A percentile compares a stretch with the other conserved stretches of the same genome.
phyloP scores from a whole-genome alignment of 2,888 invertebrate species.

The Papilio elwesi region DNA sequence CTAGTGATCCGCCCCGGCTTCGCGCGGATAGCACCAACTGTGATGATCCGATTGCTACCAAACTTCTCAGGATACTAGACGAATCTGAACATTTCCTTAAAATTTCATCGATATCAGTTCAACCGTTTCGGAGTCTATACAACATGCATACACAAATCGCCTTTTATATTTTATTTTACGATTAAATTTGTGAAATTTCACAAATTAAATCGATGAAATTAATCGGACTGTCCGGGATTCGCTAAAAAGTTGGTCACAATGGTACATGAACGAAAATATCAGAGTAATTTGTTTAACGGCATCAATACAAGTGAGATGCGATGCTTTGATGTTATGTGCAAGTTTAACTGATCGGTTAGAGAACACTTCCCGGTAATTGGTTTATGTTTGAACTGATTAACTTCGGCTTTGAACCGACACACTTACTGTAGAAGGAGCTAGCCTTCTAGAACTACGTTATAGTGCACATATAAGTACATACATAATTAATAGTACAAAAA shows the following conservation, averaged over 20 bases:
- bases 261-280: conserved; percentile 49
- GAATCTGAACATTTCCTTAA: too few species aligned
- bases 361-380: conserved; percentile 25
- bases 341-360: conserved; percentile 38
- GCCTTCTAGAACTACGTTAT: background rate
- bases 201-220: background rate
- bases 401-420: background rate
- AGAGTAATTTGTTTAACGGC: conserved; percentile 61
- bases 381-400: conserved; percentile 23
- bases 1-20: too few species aligned
- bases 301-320: conserved; percentile 49
- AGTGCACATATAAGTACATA: background rate
- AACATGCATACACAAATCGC: too few species aligned
- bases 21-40: too few species aligned
- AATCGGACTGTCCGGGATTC: background rate
- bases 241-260: conserved; percentile 39
- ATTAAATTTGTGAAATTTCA: too few species aligned
- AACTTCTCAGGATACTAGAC: too few species aligned
- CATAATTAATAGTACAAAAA: background rate
- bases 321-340: conserved; percentile 60
- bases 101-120: too few species aligned
- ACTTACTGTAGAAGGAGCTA: background rate
- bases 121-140: too few species aligned
- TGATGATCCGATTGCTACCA: too few species aligned
- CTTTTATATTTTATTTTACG: too few species aligned